phyloP scores from a whole-genome alignment of 2,888 invertebrate genomes.

The Limulus polyphemus region DNA sequence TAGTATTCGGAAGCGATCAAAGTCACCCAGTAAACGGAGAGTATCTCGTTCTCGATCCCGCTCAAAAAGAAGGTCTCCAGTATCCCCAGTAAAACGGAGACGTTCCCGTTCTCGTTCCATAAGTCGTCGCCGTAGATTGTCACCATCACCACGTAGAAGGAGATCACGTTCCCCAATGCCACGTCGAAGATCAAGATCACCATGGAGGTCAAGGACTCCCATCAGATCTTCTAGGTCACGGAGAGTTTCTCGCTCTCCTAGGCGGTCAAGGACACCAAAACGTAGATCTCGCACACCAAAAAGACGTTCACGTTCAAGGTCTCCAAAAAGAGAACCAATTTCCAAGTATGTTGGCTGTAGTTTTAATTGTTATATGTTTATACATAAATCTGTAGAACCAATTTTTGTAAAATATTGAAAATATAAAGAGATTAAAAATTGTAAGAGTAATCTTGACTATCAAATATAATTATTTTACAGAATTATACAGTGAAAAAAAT shows the following conservation, averaged over 20 bases:
- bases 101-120: slow-evolving; percentile 15
- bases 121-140: slow-evolving; percentile 29
- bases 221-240: neutral
- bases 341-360: too few species aligned
- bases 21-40: neutral
- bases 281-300: neutral
- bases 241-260: neutral
- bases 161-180: slow-evolving; percentile 45
- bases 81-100: slow-evolving; percentile 4
- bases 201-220: neutral
- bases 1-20: neutral
- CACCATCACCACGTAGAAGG: slow-evolving; percentile 43
- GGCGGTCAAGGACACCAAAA: neutral
- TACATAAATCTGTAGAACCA: too few species aligned
- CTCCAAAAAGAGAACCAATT: too few species aligned
- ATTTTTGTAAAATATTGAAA: too few species aligned
- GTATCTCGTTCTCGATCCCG: neutral
- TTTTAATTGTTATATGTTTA: too few species aligned
- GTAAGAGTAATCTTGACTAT: too few species aligned
- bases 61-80: neutral
- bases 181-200: slow-evolving; percentile 1
- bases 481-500: too few species aligned
- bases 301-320: neutral
- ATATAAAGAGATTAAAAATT: too few species aligned
- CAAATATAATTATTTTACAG: too few species aligned